Base-by-base conservation (phyloP, 2,797 vertebrate genomes). In the Tapirus indicus region DNA sequence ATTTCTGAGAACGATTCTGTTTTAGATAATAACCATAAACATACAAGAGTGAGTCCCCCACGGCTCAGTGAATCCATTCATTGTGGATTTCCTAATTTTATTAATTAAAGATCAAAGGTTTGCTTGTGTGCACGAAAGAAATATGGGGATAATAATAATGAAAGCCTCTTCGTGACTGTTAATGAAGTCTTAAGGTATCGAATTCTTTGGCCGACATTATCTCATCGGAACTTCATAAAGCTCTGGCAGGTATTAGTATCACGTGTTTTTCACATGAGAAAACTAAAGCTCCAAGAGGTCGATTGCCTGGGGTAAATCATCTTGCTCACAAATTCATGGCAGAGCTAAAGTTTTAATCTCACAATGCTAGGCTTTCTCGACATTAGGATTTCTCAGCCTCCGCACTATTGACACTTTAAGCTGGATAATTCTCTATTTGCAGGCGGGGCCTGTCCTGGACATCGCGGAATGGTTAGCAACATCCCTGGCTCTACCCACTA, bases 101-200 rank as follows among this genome's bases (percentile, higher is more conserved):
- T 95, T 97, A 97, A 95, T 96, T 97, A 97, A 97, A 95, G 96
- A 93, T 95, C 86, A 97, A 93, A 97, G 69, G 54, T 49, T 84
- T 91, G 69, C 6, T 95, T 88, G 72, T 60, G 89, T 62, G 2
- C 7, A 64, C 3, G 23, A 44, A 97, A 79, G 12, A 83, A 92
- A 89, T 91, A 77, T 7, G 74, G 49, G 12, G 64, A 68, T 25
- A 88, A 88, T 91, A 77, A 83, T 49, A 60, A 66, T 1, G 9
- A 93, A 84, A 60, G 0, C 49, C 44, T 41, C n/a, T 41, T 77
- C n/a, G 6, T 96, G 79, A 93, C 32, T 84, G 41, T 56, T 80
- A 91, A 97, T 80, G 41, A 86, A 90, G 38, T 80, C 62, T 58
- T 84, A 66, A 87, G 77, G 44, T 69, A 52, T 68, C 77, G 93